Evolutionary conservation across 2,113 vertebrate genomes (phyloP).

Genomic region (Hemiscyllium ocellatum): DNA sequence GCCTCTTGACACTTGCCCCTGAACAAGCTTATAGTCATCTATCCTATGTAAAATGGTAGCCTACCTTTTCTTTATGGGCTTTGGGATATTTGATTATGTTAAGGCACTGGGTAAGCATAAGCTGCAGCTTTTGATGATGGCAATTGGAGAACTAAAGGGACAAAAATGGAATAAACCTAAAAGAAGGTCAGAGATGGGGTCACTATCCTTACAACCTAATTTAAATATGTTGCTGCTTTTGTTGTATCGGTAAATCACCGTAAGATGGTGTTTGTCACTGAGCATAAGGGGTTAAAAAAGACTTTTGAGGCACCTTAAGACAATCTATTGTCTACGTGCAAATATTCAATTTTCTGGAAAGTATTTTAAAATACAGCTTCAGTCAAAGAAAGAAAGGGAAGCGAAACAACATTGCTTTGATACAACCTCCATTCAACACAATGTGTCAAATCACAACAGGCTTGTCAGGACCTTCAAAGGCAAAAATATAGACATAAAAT

Average conservation of each 20-base stretch:
- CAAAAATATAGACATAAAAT: slow-evolving; percentile 31
- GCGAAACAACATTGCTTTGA: background rate
- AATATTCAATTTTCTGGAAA: background rate
- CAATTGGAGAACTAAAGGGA: background rate
- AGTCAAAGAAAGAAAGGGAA: background rate
- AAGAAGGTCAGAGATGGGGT: background rate
- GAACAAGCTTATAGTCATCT: background rate
- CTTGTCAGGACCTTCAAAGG: slow-evolving; percentile 21
- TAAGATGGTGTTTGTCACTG: background rate
- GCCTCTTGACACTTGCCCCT: background rate
- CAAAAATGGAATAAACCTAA: background rate
- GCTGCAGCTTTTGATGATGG: background rate
- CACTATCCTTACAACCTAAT: background rate
- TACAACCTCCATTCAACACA: slow-evolving; percentile 24
- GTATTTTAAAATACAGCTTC: background rate
- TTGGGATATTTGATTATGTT: background rate
- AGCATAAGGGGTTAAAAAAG: background rate
- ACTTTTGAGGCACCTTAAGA: background rate
- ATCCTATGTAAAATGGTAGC: background rate
- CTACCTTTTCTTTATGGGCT: background rate
- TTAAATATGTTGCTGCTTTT: background rate
- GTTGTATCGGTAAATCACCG: background rate
- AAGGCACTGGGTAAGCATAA: background rate
- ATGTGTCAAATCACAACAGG: slow-evolving; percentile 30
- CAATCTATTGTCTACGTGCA: background rate